These are phyloP conservation scores for Charina bottae DNA, from an alignment of 2,113 vertebrate genomes.

Conservation along the genomic window DNA sequence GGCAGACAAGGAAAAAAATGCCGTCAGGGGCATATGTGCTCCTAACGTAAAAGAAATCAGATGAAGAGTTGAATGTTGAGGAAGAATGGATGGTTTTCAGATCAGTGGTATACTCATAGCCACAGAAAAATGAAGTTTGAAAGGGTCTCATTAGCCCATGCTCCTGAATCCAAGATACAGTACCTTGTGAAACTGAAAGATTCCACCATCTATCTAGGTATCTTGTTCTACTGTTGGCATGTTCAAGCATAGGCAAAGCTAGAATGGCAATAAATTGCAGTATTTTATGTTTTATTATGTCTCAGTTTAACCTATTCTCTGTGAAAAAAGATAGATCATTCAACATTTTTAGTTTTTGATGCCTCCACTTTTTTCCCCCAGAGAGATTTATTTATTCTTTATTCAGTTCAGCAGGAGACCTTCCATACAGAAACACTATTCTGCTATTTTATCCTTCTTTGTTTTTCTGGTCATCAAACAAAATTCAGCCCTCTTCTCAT, in stretches of 20 bases:
- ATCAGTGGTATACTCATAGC: neutral
- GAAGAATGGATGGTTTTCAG: constrained; percentile 15
- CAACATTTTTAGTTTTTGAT: neutral
- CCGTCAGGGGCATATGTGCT: neutral
- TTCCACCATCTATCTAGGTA: neutral
- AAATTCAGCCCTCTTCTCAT: neutral
- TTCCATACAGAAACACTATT: neutral
- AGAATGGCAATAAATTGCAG: neutral
- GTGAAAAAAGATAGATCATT: neutral
- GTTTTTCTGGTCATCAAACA: neutral
- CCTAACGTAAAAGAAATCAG: constrained; percentile 40
- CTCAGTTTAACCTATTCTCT: neutral
- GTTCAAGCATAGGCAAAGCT: neutral
- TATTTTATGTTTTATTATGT: neutral
- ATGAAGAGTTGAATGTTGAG: constrained; percentile 43
- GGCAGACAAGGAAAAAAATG: constrained; percentile 11
- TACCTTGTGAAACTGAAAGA: neutral
- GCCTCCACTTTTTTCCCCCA: neutral
- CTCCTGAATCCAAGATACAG: neutral
- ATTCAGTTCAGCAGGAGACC: neutral
- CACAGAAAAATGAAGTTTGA: neutral
- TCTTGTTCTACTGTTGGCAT: neutral
- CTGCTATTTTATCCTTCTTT: neutral
- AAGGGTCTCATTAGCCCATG: neutral
- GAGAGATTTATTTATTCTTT: neutral